phyloP scores from a whole-genome alignment of 2,888 invertebrate species.

The Mesopsocus fuscifrons region DNA sequence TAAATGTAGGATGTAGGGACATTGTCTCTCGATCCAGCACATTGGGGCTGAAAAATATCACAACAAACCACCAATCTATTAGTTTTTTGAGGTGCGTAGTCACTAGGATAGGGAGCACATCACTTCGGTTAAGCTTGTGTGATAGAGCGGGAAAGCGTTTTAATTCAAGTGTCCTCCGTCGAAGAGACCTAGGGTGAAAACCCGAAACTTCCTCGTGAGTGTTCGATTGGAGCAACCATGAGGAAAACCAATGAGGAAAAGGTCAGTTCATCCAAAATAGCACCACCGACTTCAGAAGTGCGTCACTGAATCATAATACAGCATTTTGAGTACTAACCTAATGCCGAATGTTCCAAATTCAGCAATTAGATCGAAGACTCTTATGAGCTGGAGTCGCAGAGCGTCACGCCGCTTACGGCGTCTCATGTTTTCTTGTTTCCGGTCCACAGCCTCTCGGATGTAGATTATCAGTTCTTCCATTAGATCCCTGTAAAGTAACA shows the following conservation, averaged over 20 bases:
- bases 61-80: background rate
- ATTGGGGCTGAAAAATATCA: slow-evolving; percentile 37
- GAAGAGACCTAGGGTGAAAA: no score
- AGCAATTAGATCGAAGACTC: slow-evolving; percentile 80
- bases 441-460: slow-evolving; percentile 88
- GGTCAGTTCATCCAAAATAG: no score
- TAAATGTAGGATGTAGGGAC: slow-evolving; percentile 65
- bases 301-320: no score
- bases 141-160: no score
- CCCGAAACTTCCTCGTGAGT: no score
- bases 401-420: slow-evolving; percentile 80
- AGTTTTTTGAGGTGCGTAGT: no score
- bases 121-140: no score
- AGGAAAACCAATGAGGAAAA: no score
- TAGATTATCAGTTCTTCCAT: slow-evolving; percentile 87
- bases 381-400: slow-evolving; percentile 73
- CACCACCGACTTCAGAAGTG: no score
- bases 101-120: no score
- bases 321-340: slow-evolving; percentile 27
- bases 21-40: slow-evolving; percentile 69
- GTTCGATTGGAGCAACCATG: no score
- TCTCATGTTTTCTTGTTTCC: slow-evolving; percentile 93
- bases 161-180: no score
- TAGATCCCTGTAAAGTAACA: slow-evolving; percentile 48
- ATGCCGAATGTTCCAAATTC: slow-evolving; percentile 77